Evolutionary conservation across 2,113 vertebrate genomes (phyloP).

Genomic region (Grus americana): DNA sequence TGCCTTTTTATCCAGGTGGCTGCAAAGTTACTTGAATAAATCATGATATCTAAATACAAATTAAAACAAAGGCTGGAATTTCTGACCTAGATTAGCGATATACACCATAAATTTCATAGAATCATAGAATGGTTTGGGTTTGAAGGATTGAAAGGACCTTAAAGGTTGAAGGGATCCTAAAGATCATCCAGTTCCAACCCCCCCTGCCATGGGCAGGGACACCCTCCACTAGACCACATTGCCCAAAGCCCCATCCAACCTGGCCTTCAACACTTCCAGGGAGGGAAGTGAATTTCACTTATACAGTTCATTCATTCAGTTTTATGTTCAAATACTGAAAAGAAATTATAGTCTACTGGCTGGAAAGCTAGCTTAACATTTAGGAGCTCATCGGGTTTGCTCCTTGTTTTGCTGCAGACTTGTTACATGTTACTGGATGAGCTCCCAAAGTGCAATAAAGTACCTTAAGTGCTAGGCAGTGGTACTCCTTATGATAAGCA

Average conservation of each 20-base stretch:
- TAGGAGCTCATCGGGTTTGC: neutral
- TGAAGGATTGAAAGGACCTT: no score
- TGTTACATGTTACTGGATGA: neutral
- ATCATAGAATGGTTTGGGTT: no score
- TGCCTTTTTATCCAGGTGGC: neutral
- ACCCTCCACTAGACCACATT: no score
- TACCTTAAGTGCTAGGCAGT: neutral
- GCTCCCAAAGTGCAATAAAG: neutral
- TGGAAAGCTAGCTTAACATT: neutral
- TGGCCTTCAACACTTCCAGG: no score
- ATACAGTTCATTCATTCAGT: neutral
- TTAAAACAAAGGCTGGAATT: neutral
- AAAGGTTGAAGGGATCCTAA: no score
- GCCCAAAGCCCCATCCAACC: no score
- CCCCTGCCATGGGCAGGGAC: no score
- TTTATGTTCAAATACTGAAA: neutral
- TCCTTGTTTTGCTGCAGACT: neutral
- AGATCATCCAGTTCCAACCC: no score
- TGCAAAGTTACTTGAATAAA: neutral
- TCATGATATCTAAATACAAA: neutral
- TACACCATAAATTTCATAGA: neutral
- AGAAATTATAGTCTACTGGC: fast-evolving
- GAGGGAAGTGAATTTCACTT: neutral
- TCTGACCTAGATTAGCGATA: neutral
- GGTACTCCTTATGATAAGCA: neutral